Evolutionary conservation across 2,113 vertebrate species (phyloP).

Genomic region (Tinamus guttatus): DNA sequence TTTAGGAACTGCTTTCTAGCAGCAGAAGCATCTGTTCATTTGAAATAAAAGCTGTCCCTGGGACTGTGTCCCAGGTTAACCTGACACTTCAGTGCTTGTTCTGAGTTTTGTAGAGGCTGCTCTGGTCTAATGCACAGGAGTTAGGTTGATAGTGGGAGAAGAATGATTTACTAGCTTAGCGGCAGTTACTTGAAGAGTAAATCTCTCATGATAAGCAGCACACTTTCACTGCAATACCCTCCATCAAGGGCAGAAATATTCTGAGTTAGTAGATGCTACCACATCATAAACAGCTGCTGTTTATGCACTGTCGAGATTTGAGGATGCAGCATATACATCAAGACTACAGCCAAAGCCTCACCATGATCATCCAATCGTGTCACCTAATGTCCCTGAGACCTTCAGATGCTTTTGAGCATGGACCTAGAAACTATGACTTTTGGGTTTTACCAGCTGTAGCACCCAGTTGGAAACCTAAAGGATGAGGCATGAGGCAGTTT

Average conservation of each 20-base stretch:
- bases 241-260: not conserved
- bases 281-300: not conserved
- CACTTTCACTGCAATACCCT: not conserved
- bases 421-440: not conserved
- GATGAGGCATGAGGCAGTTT: not conserved
- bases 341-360: not conserved
- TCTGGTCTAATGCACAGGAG: not conserved
- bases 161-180: not conserved
- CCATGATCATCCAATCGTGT: fast-evolving
- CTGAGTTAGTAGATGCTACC: not conserved
- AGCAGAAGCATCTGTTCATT: not conserved
- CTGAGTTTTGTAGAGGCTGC: not conserved
- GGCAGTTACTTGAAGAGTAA: not conserved
- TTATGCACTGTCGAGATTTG: not conserved
- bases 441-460: not conserved
- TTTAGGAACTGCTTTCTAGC: not conserved
- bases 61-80: not conserved
- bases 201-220: not conserved
- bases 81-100: not conserved
- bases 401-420: not conserved
- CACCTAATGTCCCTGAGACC: not conserved
- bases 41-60: not conserved
- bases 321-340: not conserved
- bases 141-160: not conserved
- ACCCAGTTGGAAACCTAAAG: not conserved